Conservation (phyloP, 2,797 vertebrate genomes). For the Apogon talboti region DNA sequence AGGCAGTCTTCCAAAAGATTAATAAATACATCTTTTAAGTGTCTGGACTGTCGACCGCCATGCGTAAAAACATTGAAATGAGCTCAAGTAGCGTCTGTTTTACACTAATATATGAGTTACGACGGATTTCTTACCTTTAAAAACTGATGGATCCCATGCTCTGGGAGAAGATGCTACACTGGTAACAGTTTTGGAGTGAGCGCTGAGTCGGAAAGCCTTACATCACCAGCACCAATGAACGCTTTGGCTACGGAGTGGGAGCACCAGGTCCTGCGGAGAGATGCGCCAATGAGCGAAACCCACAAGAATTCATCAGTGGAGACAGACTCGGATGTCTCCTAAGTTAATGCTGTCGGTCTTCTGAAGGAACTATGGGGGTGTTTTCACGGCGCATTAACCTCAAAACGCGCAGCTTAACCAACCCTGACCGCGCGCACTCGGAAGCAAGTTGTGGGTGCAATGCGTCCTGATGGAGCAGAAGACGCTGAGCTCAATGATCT, state of each 20-base stretch:
- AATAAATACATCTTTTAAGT: not conserved
- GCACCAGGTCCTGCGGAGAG: slow-evolving; percentile 9
- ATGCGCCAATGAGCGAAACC: slow-evolving; percentile 19
- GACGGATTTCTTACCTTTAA: slow-evolving; percentile 70
- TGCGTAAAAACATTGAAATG: slow-evolving; percentile 23
- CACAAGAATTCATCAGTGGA: slow-evolving; percentile 25
- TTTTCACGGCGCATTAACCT: slow-evolving; percentile 12
- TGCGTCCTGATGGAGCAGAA: slow-evolving; percentile 10
- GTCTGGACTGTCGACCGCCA: not conserved
- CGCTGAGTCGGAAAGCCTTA: slow-evolving; percentile 34
- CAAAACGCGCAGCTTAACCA: not conserved
- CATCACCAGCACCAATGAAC: slow-evolving; percentile 52
- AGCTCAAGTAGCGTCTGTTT: not conserved
- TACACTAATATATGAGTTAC: not conserved
- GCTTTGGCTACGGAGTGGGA: slow-evolving; percentile 10
- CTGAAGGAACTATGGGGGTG: slow-evolving; percentile 3
- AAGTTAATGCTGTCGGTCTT: slow-evolving; percentile 2
- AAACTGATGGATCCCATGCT: slow-evolving; percentile 67
- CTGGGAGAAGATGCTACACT: slow-evolving; percentile 19
- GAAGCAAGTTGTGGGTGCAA: slow-evolving; percentile 21
- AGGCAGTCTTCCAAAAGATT: not conserved
- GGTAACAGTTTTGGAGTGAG: slow-evolving; percentile 34
- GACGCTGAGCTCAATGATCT: slow-evolving; percentile 41
- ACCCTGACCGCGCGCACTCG: slow-evolving; percentile 23
- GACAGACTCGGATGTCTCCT: not conserved